These are phyloP conservation scores for Chloroclysta siterata DNA, from an alignment of 2,888 invertebrate species.

Conservation along the genomic window DNA sequence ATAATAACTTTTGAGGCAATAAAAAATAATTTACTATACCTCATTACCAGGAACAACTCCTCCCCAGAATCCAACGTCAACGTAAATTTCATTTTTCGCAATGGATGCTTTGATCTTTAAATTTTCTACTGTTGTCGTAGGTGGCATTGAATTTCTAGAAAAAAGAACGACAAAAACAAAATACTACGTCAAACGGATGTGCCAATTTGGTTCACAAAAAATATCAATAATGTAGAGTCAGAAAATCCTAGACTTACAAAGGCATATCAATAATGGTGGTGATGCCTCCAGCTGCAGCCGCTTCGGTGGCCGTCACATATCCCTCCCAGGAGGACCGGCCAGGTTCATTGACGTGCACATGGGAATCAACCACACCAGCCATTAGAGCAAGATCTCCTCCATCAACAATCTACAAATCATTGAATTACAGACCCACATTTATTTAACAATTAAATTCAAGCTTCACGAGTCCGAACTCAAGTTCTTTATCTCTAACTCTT, in stretches of 20 bases:
- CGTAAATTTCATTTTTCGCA: slow-evolving; percentile 85
- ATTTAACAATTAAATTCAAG: neutral
- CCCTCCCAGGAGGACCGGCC: slow-evolving; percentile 90
- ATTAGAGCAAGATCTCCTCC: slow-evolving; percentile 79
- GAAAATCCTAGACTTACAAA: slow-evolving; percentile 69
- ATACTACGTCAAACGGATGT: neutral
- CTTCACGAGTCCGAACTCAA: neutral
- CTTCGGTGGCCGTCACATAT: slow-evolving; percentile 87
- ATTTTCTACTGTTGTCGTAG: slow-evolving; percentile 86
- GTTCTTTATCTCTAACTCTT: neutral
- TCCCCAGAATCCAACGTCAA: slow-evolving; percentile 91
- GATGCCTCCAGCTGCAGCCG: slow-evolving; percentile 90
- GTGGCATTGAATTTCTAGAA: slow-evolving; percentile 88
- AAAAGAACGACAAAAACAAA: neutral
- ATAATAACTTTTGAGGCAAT: too few species aligned
- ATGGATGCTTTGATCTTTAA: slow-evolving; percentile 84
- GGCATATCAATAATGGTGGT: slow-evolving; percentile 91
- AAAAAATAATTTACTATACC: slow-evolving; percentile 52
- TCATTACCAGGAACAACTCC: slow-evolving; percentile 88
- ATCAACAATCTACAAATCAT: slow-evolving; percentile 53
- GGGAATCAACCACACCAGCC: slow-evolving; percentile 89
- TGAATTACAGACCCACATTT: too few species aligned
- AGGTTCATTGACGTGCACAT: slow-evolving; percentile 90
- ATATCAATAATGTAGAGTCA: too few species aligned
- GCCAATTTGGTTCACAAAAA: neutral